These are phyloP conservation scores for Platysternon megacephalum DNA, from an alignment of 2,113 vertebrate genomes.

Conservation along the genomic window DNA sequence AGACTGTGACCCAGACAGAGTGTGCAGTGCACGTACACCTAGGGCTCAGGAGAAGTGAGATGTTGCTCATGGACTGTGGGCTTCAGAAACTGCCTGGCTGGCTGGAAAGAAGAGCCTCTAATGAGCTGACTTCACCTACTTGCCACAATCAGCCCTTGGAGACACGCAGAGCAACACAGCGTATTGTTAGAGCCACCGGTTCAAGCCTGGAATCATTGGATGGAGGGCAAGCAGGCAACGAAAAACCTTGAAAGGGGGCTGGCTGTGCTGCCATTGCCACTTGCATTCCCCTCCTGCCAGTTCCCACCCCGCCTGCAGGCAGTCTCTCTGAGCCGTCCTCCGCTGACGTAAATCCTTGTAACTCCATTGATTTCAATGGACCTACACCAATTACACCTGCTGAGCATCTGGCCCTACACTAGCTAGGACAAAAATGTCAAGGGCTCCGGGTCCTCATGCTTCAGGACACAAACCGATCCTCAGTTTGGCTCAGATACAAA, in stretches of 20 bases:
- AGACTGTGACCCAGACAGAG: neutral
- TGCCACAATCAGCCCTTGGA: neutral
- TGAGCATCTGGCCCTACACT: neutral
- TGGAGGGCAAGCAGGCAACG: neutral
- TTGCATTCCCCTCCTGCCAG: neutral
- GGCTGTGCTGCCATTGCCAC: neutral
- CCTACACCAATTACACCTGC: neutral
- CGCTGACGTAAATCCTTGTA: neutral
- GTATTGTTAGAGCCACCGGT: neutral
- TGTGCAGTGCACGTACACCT: neutral
- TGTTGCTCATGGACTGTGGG: neutral
- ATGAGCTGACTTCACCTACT: neutral
- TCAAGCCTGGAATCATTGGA: neutral
- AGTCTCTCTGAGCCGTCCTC: neutral
- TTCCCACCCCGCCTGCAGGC: neutral
- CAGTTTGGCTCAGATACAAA: neutral
- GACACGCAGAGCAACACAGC: neutral
- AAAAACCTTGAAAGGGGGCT: neutral
- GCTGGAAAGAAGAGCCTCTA: neutral
- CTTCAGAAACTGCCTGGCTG: neutral
- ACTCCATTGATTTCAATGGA: neutral
- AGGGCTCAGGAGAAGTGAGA: neutral
- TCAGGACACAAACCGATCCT: neutral
- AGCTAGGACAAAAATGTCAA: neutral
- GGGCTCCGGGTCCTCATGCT: neutral